Percentiles rank a stretch among this genome's conserved stretches.
phyloP scores from a whole-genome alignment of 2,113 vertebrate species.

The Zingel zingel region DNA sequence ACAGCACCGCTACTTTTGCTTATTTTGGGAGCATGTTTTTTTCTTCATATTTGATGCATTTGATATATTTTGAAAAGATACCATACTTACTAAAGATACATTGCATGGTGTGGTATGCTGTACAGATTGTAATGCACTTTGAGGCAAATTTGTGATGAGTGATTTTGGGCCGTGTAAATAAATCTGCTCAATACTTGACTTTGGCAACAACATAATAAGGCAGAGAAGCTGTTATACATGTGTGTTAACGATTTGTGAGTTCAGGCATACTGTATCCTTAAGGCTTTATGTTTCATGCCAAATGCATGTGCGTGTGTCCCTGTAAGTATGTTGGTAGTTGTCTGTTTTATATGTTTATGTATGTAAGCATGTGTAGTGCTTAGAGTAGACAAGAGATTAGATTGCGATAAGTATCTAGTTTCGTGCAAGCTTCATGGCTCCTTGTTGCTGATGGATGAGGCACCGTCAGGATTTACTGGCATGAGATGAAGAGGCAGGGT shows the following conservation, averaged over 20 bases:
- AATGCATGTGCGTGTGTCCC: not conserved
- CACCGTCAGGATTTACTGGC: constrained; percentile 34
- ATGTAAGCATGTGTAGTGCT: constrained; percentile 40
- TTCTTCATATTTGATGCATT: not conserved
- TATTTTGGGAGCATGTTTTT: constrained; percentile 5
- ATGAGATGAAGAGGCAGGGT: constrained; percentile 48
- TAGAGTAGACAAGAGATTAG: constrained; percentile 60
- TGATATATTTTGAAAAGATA: not conserved
- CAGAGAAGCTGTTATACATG: not conserved
- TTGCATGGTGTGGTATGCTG: not conserved
- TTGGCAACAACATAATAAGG: not conserved
- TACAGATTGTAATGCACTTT: not conserved
- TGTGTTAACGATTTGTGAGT: constrained; percentile 2
- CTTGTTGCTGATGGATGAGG: constrained; percentile 56
- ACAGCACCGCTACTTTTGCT: constrained; percentile 34
- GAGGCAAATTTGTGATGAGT: not conserved
- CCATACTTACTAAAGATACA: not conserved
- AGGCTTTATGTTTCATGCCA: not conserved
- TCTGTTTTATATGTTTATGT: constrained; percentile 35
- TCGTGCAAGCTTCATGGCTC: constrained; percentile 21
- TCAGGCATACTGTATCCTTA: not conserved
- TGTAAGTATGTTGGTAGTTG: constrained; percentile 18
- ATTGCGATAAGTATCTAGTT: constrained; percentile 50
- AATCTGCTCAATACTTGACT: not conserved
- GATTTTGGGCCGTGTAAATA: not conserved